phyloP scores from a whole-genome alignment of 1,140 invertebrate genomes.

The Pseudomyrmex sp. region DNA sequence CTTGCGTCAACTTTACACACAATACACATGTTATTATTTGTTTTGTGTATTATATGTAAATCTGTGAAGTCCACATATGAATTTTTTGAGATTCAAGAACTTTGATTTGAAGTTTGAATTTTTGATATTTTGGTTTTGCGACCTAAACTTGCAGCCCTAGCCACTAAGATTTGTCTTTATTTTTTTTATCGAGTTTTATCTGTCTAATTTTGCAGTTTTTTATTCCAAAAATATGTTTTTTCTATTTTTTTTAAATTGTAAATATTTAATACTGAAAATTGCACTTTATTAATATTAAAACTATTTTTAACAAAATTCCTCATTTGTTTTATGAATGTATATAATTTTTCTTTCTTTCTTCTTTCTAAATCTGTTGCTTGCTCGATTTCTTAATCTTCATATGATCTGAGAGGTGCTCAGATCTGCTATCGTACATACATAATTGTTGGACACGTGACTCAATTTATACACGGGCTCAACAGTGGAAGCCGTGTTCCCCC shows the following conservation, averaged over 20 bases:
- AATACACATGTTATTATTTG: background rate
- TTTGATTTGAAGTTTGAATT: background rate
- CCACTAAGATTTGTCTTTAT: background rate
- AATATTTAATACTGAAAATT: background rate
- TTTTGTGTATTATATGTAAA: background rate
- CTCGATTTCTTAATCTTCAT: background rate
- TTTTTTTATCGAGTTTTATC: background rate
- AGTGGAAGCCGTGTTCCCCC: constrained; percentile 84
- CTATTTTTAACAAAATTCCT: background rate
- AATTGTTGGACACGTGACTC: background rate
- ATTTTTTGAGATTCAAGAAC: background rate
- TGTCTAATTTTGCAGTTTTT: background rate
- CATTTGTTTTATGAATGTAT: background rate
- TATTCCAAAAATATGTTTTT: background rate
- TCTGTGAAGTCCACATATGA: too few relatives aligned
- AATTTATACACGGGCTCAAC: constrained; percentile 77
- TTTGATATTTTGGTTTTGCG: background rate
- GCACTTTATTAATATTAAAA: background rate
- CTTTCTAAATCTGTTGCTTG: background rate
- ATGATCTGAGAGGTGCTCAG: background rate
- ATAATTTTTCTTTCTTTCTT: background rate
- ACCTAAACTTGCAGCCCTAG: background rate
- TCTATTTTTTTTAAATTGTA: background rate
- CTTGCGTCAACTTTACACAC: too few relatives aligned
- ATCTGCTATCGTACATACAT: background rate